Evolutionary conservation across 2,113 vertebrate species (phyloP), one percentile per base, ranked within the genome.

Genomic region (Picathartes gymnocephalus): DNA sequence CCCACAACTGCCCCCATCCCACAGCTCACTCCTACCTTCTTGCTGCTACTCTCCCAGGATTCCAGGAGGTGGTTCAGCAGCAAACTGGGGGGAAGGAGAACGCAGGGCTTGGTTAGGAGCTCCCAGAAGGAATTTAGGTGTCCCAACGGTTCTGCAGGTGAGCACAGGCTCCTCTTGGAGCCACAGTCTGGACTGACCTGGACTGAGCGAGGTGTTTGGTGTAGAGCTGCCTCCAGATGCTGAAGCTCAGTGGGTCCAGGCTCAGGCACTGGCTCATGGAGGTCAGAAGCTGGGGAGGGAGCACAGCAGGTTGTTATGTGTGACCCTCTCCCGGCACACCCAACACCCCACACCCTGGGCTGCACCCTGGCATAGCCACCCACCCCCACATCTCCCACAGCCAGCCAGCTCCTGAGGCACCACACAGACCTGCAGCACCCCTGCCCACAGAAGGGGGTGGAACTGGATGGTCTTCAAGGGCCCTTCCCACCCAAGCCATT

Each of bases 211-310:
- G 97, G 86, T 99, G 99, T 92, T 99, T 99, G 37, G 98, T 98
- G 93, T 99, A 99, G 18, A 99, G 98, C 96, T 99, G 99, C 93
- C 98, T 98, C 99, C 99, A 99, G 61, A 99, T 99, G 0, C 98
- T 98, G 74, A 99, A 97, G 96, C 98, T 99, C 95, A 99, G 98
- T 0, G 98, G 97, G 57, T 99, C 99, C 88, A 98, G 96, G 47
- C 95, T 98, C 95, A 99, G 97, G 96, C 99, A 99, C 94, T 99
- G 98, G 0, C 97, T 98, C 98, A 99, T 96, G 91, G 99, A 99
- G 96, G 71, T 96, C 65, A 99, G 98, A 77, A 99, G 98, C 99
- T 99, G 91, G 39, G 50, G 3, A 44, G 48, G 58, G 39, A 39
- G 10, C 39, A 42, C 15, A 21, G 58, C 24, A 23, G 20, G 9